Percentiles rank a stretch among this genome's conserved stretches.
phyloP scores from a whole-genome alignment of 2,888 invertebrate species.

The Drosophila lutescens region DNA sequence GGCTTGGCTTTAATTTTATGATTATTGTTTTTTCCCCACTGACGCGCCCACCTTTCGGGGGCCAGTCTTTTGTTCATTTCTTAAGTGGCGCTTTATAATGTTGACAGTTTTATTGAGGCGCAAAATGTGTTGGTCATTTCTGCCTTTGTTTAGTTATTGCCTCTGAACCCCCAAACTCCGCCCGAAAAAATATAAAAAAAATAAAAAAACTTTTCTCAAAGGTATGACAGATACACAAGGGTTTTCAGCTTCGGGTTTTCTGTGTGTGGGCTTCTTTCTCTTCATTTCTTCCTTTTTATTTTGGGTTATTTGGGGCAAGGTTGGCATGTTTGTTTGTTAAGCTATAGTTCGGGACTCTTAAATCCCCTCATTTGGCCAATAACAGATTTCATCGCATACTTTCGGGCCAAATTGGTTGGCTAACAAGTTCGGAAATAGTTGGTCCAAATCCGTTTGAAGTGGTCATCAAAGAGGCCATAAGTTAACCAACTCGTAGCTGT shows the following conservation, averaged over 20 bases:
- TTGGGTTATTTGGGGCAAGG: background rate
- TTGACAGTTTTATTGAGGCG: slow-evolving; percentile 77
- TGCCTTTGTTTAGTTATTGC: slow-evolving; percentile 41
- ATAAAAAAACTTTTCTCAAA: slow-evolving; percentile 1
- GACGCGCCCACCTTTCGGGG: slow-evolving; percentile 15
- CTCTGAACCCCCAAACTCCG: background rate
- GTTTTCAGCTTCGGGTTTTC: background rate
- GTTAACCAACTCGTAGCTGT: slow-evolving; percentile 5
- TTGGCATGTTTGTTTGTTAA: slow-evolving; percentile 9
- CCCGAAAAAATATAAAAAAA: background rate
- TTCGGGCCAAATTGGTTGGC: slow-evolving; percentile 33
- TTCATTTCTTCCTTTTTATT: background rate
- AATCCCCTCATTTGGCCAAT: slow-evolving; percentile 40
- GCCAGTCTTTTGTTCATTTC: slow-evolving; percentile 70
- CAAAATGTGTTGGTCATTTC: slow-evolving; percentile 67
- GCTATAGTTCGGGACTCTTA: slow-evolving; percentile 27
- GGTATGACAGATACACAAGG: slow-evolving; percentile 35
- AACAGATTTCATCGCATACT: slow-evolving; percentile 42
- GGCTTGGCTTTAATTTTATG: slow-evolving; percentile 74
- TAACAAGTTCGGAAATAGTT: slow-evolving; percentile 21
- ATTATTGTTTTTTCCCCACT: slow-evolving; percentile 63
- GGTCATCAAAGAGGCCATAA: slow-evolving; percentile 15
- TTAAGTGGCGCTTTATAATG: slow-evolving; percentile 77
- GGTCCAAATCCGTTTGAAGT: slow-evolving; percentile 16
- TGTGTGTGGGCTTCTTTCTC: background rate